A percentile compares a stretch with the other conserved stretches of the same genome.
These are phyloP conservation scores for Notothenia coriiceps DNA, from an alignment of 2,113 vertebrate genomes.

Conservation along the genomic window DNA sequence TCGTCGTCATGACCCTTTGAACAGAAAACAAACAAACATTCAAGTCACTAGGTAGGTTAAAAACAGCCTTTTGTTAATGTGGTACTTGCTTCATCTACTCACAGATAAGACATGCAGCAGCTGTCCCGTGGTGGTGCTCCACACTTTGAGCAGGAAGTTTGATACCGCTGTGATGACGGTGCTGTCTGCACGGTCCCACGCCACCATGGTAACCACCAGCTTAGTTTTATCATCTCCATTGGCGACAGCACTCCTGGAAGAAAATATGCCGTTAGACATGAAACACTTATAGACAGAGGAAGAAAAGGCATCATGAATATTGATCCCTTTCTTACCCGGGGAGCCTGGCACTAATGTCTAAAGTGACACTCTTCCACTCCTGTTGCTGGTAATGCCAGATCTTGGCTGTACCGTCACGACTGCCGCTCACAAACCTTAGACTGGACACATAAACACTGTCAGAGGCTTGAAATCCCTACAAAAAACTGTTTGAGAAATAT, in stretches of 20 bases:
- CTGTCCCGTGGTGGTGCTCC: conserved; percentile 91
- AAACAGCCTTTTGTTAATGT: not conserved
- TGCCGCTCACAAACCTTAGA: conserved; percentile 96
- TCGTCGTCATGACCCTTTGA: conserved; percentile 96
- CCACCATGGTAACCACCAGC: conserved; percentile 97
- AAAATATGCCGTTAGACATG: not conserved
- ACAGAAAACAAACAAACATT: conserved; percentile 5
- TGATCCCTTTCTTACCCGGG: conserved; percentile 87
- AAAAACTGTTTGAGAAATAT: not conserved
- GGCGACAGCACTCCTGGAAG: conserved; percentile 82
- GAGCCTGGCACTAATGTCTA: conserved; percentile 94
- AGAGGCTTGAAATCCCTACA: not conserved
- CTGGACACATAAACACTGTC: conserved; percentile 71
- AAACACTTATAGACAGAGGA: not conserved
- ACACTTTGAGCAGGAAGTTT: conserved; percentile 97
- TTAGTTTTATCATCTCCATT: conserved; percentile 95
- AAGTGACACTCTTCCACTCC: conserved; percentile 92
- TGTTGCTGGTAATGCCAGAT: conserved; percentile 98
- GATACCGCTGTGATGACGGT: conserved; percentile 96
- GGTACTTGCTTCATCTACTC: conserved; percentile 70
- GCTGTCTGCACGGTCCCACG: conserved; percentile 93
- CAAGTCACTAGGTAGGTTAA: not conserved
- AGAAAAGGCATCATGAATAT: not conserved
- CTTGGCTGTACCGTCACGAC: conserved; percentile 94
- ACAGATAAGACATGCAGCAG: conserved; percentile 94